phyloP scores from a whole-genome alignment of 2,113 vertebrate species.

The Thalassarche chlororhynchos region DNA sequence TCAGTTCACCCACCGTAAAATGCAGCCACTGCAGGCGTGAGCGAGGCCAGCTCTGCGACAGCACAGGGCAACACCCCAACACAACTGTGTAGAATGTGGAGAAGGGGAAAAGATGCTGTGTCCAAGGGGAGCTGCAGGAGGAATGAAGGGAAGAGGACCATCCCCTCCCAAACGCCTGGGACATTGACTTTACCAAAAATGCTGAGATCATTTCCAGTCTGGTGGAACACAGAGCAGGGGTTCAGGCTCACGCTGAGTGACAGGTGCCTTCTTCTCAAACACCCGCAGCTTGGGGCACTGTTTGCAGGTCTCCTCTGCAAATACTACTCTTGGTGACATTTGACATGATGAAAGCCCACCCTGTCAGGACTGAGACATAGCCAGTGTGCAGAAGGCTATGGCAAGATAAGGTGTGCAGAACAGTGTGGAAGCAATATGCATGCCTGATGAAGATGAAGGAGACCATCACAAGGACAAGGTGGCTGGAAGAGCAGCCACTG shows the following conservation, averaged over 20 bases:
- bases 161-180: background rate
- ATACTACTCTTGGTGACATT: background rate
- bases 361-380: background rate
- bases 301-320: background rate
- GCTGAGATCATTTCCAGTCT: background rate
- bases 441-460: background rate
- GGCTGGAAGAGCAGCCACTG: background rate
- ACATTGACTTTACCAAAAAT: background rate
- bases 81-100: background rate
- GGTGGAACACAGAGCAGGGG: background rate
- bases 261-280: background rate
- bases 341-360: background rate
- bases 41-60: background rate
- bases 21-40: background rate
- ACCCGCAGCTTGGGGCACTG: background rate
- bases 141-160: background rate
- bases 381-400: background rate
- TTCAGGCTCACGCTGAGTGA: background rate
- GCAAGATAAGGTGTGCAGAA: background rate
- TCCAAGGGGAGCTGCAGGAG: background rate
- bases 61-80: background rate
- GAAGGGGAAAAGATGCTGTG: background rate
- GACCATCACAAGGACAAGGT: background rate
- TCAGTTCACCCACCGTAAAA: background rate
- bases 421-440: background rate